Base-by-base conservation (phyloP, 2,113 vertebrate genomes). In the Planiliza haematocheilus region DNA sequence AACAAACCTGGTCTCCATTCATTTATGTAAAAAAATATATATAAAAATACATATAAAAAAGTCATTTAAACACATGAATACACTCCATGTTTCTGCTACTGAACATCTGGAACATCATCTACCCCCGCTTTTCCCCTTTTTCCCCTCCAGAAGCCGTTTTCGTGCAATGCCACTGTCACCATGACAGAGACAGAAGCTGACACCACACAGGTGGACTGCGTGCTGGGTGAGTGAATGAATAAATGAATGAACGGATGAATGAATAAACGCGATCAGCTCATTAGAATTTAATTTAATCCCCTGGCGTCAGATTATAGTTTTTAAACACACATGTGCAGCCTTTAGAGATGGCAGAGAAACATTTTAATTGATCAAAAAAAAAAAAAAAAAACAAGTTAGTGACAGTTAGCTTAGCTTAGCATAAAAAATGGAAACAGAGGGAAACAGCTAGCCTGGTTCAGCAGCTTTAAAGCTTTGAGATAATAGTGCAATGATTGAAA, bases 81-180 rank as follows among this genome's bases (percentile, higher is more conserved):
- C 42, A 18, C 18, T 39, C n/a, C 53, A 70, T 50, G 1, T 43
- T 11, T 10, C 12, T 21, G 10, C 16, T 16, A 3, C 2, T 2
- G 1, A 51, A 51, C 20, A 38, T 37, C 12, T 38, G 10, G 7
- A 55, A 36, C 10, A 13, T 10, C 1, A 17, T 74, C 1, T 46
- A 4, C 24, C 24, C 24, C 24, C 24, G 5, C 24, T 5, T 5
- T 30, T 30, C 5, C 24, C 2, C 24, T 30, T 30, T n/a, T n/a
- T n/a, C n/a, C n/a, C 55, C 13, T 30, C 5, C 77, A 94, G 93
- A 9, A 24, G 7, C 88, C 89, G 0, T 57, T 71, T 5, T 45
- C 51, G 13, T 93, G 92, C 77, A 91, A 83, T 10, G 87, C 91
- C 42, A 91, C 84, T 0, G 91, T 92, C 36, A 24, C 42, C 43